Percentiles rank a stretch among this genome's conserved stretches.
These are phyloP conservation scores for Rhabdornis inornatus DNA, from an alignment of 2,113 vertebrate genomes.

Conservation along the genomic window DNA sequence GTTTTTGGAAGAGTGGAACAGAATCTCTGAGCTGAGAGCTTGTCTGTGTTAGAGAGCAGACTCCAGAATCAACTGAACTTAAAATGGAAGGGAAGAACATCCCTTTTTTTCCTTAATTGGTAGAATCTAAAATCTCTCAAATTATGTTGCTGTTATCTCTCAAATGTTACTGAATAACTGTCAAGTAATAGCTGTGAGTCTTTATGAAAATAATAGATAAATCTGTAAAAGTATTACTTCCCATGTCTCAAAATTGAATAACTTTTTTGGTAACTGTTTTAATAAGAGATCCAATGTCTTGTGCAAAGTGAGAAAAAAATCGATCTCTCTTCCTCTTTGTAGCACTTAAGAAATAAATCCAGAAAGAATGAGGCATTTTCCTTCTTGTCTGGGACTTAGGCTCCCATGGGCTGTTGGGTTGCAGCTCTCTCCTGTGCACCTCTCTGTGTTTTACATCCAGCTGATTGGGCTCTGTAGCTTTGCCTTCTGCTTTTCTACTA, in stretches of 20 bases:
- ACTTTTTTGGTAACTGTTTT: background rate
- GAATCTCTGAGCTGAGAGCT: background rate
- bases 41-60: background rate
- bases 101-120: background rate
- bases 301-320: background rate
- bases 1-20: background rate
- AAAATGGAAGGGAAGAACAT: background rate
- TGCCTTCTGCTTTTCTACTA: background rate
- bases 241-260: background rate
- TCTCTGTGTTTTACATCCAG: background rate
- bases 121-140: background rate
- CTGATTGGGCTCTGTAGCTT: background rate
- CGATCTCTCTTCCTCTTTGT: background rate
- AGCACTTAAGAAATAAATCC: background rate
- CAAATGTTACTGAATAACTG: background rate
- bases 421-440: background rate
- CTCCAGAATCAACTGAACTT: background rate
- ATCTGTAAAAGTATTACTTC: background rate
- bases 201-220: background rate
- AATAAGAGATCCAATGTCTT: accelerated
- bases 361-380: background rate
- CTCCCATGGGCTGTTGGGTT: background rate
- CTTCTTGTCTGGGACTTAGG: accelerated
- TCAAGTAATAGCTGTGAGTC: background rate
- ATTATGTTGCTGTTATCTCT: background rate